Evolutionary conservation across 2,888 invertebrate genomes (phyloP), one percentile per base, ranked within the genome.

Genomic region (Willowsia nigromaculata): DNA sequence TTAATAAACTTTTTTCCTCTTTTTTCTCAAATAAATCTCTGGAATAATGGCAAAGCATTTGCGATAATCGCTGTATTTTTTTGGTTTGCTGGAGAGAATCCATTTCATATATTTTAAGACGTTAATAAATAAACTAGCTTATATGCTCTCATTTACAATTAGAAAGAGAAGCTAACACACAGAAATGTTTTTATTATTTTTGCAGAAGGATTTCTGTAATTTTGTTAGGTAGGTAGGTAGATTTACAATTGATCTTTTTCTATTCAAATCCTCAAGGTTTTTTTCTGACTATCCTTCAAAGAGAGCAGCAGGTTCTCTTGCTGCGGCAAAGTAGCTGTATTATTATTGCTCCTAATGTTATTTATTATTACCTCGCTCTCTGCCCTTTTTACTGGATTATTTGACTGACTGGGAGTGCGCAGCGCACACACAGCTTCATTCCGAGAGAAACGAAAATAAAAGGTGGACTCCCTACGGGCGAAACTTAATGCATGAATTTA

Each of bases 401-500:
- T 33, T 56, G 78, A 78, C 18, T 53, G 78, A 56, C 78, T 56
- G 18, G 83, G n/a, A 62, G 62, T 65, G 65, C 56, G 85, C 56
- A 56, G 40, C 6, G 9, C 18, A n/a, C n/a, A n/a, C n/a, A n/a
- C n/a, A 78, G 53, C 33, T 53, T 78, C 33, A 56, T 78, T 18
- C 56, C 53, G 71, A 62, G 40, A 81, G 53, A 9, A 53, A n/a
- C n/a, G n/a, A n/a, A n/a, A n/a, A n/a, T n/a, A 81, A 65, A 88
- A 81, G 81, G 80, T 47, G 76, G 89, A 89, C 85, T 85, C 89
- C 89, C 89, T 89, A 33, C 81, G 81, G 85, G 81, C 81, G 18
- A n/a, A 89, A 76, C 47, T 78, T 78, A 85, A 89, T 85, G 82
- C 85, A 85, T 85, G 85, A 89, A 71, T 85, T 74, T 80, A 53